phyloP scores from a whole-genome alignment of 1,140 invertebrate genomes.

The Cyrtorhinus lividipennis region DNA sequence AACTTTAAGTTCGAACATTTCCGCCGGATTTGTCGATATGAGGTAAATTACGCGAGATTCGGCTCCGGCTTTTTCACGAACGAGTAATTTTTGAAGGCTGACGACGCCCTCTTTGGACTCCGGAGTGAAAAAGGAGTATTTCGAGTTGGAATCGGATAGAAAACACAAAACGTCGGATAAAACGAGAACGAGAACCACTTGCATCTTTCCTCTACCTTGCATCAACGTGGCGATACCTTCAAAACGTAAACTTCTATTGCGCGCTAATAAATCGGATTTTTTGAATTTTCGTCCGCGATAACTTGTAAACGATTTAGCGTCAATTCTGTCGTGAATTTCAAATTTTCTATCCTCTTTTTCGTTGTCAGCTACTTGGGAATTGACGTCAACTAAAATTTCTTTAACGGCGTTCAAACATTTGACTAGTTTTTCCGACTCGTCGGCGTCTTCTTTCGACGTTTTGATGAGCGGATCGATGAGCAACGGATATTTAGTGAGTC shows the following conservation, averaged over 20 bases:
- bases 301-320: constrained; percentile 76
- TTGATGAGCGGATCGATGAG: constrained; percentile 85
- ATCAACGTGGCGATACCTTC: constrained; percentile 71
- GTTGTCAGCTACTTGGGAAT: constrained; percentile 81
- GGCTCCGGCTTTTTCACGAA: constrained; percentile 81
- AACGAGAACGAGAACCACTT: constrained; percentile 70
- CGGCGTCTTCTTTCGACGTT: constrained; percentile 61
- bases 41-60: constrained; percentile 78
- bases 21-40: constrained; percentile 76
- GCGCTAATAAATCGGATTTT: constrained; percentile 79
- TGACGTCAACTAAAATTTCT: constrained; percentile 74
- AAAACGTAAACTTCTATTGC: constrained; percentile 68
- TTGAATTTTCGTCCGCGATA: constrained; percentile 78
- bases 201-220: constrained; percentile 70
- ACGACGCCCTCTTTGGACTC: constrained; percentile 74
- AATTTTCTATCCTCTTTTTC: constrained; percentile 74
- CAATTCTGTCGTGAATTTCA: constrained; percentile 84
- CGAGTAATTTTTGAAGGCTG: constrained; percentile 75
- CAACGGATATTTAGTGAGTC: constrained; percentile 87
- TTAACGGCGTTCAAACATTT: constrained; percentile 63
- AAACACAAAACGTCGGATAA: constrained; percentile 85
- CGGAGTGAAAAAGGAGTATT: constrained; percentile 70
- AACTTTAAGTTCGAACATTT: constrained; percentile 91
- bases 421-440: constrained; percentile 56
- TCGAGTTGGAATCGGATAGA: constrained; percentile 63